Conservation (phyloP, 1,140 invertebrate species). For the Drosophila varians region DNA sequence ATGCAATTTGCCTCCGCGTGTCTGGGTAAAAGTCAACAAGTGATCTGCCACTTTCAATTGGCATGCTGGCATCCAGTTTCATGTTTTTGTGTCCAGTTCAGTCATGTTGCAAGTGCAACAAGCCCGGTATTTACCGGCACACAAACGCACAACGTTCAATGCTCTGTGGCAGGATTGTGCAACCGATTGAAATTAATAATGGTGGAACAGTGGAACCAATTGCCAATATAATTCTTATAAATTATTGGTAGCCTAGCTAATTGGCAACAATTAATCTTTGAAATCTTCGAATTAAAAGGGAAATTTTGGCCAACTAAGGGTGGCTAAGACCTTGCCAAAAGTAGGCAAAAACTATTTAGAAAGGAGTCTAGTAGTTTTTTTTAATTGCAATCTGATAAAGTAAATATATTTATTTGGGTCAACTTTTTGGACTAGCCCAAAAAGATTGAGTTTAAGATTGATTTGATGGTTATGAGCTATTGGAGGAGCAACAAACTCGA, state of each 20-base stretch:
- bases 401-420: neutral
- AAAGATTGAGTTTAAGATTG: neutral
- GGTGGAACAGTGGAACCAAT: constrained; percentile 22
- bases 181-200: constrained; percentile 28
- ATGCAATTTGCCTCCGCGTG: constrained; percentile 11
- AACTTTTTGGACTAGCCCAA: neutral
- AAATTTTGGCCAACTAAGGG: neutral
- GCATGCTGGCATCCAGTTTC: neutral
- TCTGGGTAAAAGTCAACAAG: constrained; percentile 67
- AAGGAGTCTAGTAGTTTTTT: neutral
- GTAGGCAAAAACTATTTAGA: constrained; percentile 4
- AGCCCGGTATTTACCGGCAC: constrained; percentile 9
- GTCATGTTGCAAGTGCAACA: constrained; percentile 78
- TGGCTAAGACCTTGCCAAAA: constrained; percentile 2
- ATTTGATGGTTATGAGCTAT: neutral
- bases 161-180: constrained; percentile 45
- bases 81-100: constrained; percentile 25
- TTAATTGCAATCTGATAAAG: neutral
- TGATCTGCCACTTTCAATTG: constrained; percentile 62
- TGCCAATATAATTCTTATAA: neutral
- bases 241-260: neutral
- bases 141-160: constrained; percentile 23
- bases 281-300: constrained; percentile 1
- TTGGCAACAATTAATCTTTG: neutral
- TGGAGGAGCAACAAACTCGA: neutral